Evolutionary conservation across 2,888 invertebrate species (phyloP).

Genomic region (Sarcophaga caerulescens): DNA sequence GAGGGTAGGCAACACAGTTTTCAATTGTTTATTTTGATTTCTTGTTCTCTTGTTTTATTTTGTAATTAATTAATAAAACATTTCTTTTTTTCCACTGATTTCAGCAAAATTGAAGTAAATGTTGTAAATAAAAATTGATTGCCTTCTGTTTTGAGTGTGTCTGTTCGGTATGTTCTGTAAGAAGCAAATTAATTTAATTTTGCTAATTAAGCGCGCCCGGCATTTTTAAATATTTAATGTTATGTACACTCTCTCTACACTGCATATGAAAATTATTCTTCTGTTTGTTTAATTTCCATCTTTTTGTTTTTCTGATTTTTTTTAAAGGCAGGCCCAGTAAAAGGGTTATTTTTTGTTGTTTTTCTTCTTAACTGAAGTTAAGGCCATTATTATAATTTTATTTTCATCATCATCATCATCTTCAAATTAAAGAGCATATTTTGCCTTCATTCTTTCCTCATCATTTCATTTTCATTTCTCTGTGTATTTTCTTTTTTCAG

Average conservation of each 20-base stretch:
- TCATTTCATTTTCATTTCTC: constrained; percentile 36
- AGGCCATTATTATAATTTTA: constrained; percentile 41
- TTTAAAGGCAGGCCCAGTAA: neutral
- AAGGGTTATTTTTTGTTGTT: constrained; percentile 35
- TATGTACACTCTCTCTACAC: too few relatives aligned
- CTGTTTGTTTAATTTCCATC: constrained; percentile 3
- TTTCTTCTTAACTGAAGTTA: constrained; percentile 18
- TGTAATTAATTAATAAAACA: constrained; percentile 45
- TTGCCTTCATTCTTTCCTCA: constrained; percentile 17
- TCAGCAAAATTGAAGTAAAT: neutral
- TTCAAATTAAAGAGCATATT: constrained; percentile 17
- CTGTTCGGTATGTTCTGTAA: neutral
- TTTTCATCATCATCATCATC: constrained; percentile 43
- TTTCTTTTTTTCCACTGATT: neutral
- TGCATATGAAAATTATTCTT: too few relatives aligned
- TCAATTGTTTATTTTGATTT: constrained; percentile 40
- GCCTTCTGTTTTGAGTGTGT: neutral
- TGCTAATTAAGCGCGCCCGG: constrained; percentile 54
- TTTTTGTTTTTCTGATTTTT: neutral
- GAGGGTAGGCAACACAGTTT: constrained; percentile 32
- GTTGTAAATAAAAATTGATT: constrained; percentile 17
- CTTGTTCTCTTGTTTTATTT: neutral
- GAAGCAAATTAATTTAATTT: constrained; percentile 59
- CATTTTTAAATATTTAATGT: constrained; percentile 58
- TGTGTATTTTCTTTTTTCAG: constrained; percentile 21